Evolutionary conservation across 1,140 invertebrate genomes (phyloP), one percentile per base, ranked within the genome.

Genomic region (Apocrypta bakeri): DNA sequence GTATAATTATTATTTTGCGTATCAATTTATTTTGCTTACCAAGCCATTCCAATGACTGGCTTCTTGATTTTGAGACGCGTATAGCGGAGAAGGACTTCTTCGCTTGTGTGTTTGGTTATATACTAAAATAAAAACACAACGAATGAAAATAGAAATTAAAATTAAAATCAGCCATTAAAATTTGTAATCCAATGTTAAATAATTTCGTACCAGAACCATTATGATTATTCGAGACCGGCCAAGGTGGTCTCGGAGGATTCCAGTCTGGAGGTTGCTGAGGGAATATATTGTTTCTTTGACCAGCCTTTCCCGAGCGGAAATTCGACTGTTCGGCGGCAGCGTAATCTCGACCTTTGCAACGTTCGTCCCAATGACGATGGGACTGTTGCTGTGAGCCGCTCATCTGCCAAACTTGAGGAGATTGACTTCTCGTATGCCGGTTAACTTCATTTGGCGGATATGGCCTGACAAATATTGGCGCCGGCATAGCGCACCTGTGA

Each of bases 11-110:
- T n/a, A n/a, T n/a, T n/a, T n/a, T n/a, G n/a, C n/a, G n/a, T 56
- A 21, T 56, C 7, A 56, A 76, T 40, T 78, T 71, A 31, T 21
- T 33, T 79, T 82, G 64, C 21, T 61, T 87, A 90, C 88, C 72
- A 91, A 89, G 37, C 89, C 87, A 85, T 90, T 90, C 88, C 91
- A 90, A n/a, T 89, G 86, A 66, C 63, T 86, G 25, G 83, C 69
- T 31, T 92, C 90, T 37, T 79, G 87, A 63, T 75, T 48, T 78
- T 88, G 87, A 17, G 85, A 29, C 69, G 87, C 85, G 72, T 85
- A 91, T 85, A 91, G 84, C 37, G 91, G 90, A 21, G 90, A 90
- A 75, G 91, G 89, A 87, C 90, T 92, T 31, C 89, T 86, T 68
- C 90, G 88, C 85, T 89, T 91, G 25, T 88, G 90, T 33, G 87